Evolutionary conservation across 92 coral and sea anemone genomes (phyloP), one percentile per base, ranked within the genome.

Genomic region (Umimayanthus chanpuru): DNA sequence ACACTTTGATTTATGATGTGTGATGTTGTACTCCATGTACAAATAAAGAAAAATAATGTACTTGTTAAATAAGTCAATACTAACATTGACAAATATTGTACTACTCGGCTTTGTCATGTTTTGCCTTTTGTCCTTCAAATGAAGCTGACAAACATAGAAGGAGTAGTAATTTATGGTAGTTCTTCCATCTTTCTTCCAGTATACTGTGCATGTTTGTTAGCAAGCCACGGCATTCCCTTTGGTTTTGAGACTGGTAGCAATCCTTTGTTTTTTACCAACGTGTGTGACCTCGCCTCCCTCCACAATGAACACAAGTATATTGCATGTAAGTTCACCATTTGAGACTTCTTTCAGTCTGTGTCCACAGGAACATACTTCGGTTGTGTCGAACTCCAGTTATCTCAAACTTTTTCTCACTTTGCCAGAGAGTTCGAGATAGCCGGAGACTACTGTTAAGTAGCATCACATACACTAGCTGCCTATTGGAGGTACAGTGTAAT

Each of bases 161-260:
- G 30, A 23, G 28, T 1, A 3, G 9, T 25, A 12, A 9, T 47
- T 73, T 83, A 83, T 14, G 23, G 12, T 81, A 36, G 30, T 77
- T 58, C 80, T 29, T 86, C 28, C 41, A 28, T 64, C 41, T 79
- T 64, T 65, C 18, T 84, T 90, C n/a, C 85, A 95, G 99, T 97
- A 61, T 97, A 97, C 88, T 95, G 98, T 93, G 97, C 98, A 43
- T 97, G 99, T 92, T 92, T 97, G 88, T 76, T 97, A 84, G 98
- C 97, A 80, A 94, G 99, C 74, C 98, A 97, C 88, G 98, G 98
- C 55, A 94, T 94, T 76, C 99, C 97, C 18, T 92, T 97, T 91
- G 95, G 96, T 25, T 95, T 95, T 94, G 99, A 97, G 73, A 94
- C 95, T 89, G 99, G 99, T 15, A 92, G 98, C 85, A 97, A 97